A percentile compares a stretch with the other conserved stretches of the same genome.
Evolutionary conservation across 2,888 invertebrate species (phyloP).

Genomic region (Escarpia spicata): DNA sequence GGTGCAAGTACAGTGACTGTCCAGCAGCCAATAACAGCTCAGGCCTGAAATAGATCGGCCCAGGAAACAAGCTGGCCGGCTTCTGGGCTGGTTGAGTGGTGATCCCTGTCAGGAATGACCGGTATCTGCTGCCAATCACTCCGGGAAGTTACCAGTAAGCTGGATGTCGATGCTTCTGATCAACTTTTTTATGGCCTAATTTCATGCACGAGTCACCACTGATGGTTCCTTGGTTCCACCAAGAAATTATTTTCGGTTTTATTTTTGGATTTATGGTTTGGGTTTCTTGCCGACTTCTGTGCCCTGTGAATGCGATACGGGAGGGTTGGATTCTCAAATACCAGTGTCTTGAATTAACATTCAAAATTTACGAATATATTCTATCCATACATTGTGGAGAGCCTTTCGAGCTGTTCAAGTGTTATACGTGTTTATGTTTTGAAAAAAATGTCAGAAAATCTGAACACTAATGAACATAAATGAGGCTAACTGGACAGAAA

Average conservation of each 20-base stretch:
- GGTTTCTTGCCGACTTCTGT: not conserved
- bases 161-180: not conserved
- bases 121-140: not conserved
- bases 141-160: not conserved
- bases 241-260: not conserved
- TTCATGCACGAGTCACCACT: not conserved
- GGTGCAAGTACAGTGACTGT: not conserved
- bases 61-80: not conserved
- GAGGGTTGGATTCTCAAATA: not conserved
- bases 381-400: not conserved
- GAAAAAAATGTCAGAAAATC: not conserved
- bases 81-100: not conserved
- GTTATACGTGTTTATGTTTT: not conserved
- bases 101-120: not conserved
- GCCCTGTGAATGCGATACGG: not conserved
- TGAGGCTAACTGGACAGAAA: not conserved
- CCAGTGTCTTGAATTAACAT: no score
- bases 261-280: not conserved
- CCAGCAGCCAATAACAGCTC: not conserved
- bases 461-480: not conserved
- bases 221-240: not conserved
- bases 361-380: not conserved
- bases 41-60: constrained; percentile 1
- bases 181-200: not conserved
- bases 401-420: not conserved